Evolutionary conservation across 64 coral and sea anemone species (phyloP), one percentile per base, ranked within the genome.

Genomic region (Trachythela sp.): DNA sequence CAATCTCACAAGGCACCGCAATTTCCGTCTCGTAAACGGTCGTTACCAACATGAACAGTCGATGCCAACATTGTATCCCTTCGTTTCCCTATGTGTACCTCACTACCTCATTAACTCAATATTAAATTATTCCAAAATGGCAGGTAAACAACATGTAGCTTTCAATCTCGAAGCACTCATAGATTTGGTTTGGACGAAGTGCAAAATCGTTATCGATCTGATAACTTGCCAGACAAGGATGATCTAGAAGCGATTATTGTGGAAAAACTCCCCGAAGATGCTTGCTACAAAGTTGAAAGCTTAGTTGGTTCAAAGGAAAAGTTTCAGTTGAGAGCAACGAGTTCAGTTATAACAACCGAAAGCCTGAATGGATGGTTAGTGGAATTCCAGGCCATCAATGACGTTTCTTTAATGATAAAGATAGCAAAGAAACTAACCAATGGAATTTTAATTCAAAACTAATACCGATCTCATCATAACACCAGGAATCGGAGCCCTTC

Each of bases 381-480:
- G 17, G 92, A 94, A 58, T 87, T 80, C 35, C 88, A 94, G 59
- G 72, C 54, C 26, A 89, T 94, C 14, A 94, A 94, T 76, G 37
- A 54, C 29, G 38, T 90, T 35, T 40, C 83, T 33, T 50, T 93
- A 22, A 93, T 89, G 83, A 85, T 90, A 59, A 94, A 87, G 88
- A 94, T 84, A 67, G 77, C 77, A 85, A 94, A 90, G 80, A 86
- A 86, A 42, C 88, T 58, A 77, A 93, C 88, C 32, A 83, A 70
- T n/a, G 89, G 89, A 48, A 88, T 88, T 88, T 45, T 37, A 27
- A 26, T 88, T 33, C 89, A 91, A 54, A 94, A 91, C 58, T 94
- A 94, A 48, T 94, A 94, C 83, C 52, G 85, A 40, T 94, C 88
- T 45, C 85, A 91, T 14, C 92, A 94, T 32, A 94, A 90, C 29